Evolutionary conservation across 1,140 invertebrate species (phyloP), one percentile per base, ranked within the genome.

Genomic region (Phocides pigmalion): DNA sequence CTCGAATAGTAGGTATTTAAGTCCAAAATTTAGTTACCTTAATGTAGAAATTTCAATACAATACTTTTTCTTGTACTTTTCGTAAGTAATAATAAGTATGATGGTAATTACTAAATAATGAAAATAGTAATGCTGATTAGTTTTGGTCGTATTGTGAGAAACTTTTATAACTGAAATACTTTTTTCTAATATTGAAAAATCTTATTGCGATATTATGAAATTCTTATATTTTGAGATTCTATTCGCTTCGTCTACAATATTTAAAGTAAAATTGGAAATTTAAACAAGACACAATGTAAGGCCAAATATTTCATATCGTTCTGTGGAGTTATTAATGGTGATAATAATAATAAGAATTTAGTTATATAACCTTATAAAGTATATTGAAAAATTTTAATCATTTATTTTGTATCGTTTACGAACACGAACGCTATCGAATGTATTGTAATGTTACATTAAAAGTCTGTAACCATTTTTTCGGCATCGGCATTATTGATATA

Each of bases 41-140:
- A 39, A 15, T 41, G 51, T 54, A 54, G 14, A 22, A 41, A 9
- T 25, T 41, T 28, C 25, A 41, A 42, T 54, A 39, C 32, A 37
- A 42, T 16, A 54, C n/a, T n/a, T n/a, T n/a, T n/a, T 41, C n/a
- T 58, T 44, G 53, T 44, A 58, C 53, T 28, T 44, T 25, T 22
- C 14, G 44, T 44, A 54, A 54, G 8, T 51, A 51, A 5, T 28
- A 28, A n/a, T 28, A 8, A 28, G 9, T 39, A 39, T 19, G 19
- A 20, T 41, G 39, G 22, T n/a, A 15, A 44, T 15, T 28, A 37
- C 11, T 15, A 9, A 37, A 16, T 6, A 32, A 46, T 17, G n/a
- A 16, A 56, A 42, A 28, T 32, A 9, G 19, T 32, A 42, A 22
- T 28, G 22, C n/a, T n/a, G 25, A 28, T 14, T 1, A 28, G 4